Base-by-base conservation (phyloP, 2,113 vertebrate species). In the Delphinapterus leucas region DNA sequence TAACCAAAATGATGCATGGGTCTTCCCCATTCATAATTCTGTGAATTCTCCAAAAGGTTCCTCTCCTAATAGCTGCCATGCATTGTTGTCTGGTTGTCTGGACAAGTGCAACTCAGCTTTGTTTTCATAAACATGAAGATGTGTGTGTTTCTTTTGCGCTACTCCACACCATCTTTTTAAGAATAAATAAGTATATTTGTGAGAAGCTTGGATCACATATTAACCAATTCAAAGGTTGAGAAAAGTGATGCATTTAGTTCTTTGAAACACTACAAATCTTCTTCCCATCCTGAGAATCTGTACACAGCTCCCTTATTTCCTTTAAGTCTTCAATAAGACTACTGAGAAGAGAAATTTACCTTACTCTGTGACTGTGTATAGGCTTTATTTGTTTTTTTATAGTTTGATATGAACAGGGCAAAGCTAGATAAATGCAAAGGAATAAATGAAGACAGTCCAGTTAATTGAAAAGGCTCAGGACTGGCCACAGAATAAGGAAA, bases 391-490 rank as follows among this genome's bases (percentile, higher is more conserved):
- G 49, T 49, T n/a, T 68, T 74, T 25, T 60, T 70, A 77, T 18
- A 87, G 82, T 58, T 86, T 36, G 12, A 38, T 93, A 55, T 49
- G n/a, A 97, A 53, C 8, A 84, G 26, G 33, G 60, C 10, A 92
- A 95, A 87, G 8, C 17, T 93, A 87, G 80, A 47, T 73, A 87
- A 95, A 61, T 26, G 63, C 76, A 96, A 90, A 96, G 2, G 47
- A 31, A n/a, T 84, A 15, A 93, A 92, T 96, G 68, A 95, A 63
- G 31, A 94, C 21, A 26, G 15, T 71, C 77, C 10, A 82, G 13
- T 77, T 97, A 60, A 80, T n/a, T 5, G 36, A 80, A 87, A 93
- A 18, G 26, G 38, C 63, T 77, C 21, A 47, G 70, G n/a, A 93
- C 58, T 95, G 82, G 80, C 38, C 60, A 44, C 6, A 77, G 70